Percentiles rank a stretch among this genome's conserved stretches.
Conservation (phyloP, 1,140 invertebrate genomes). For the Lamellibrachia luymesi region DNA sequence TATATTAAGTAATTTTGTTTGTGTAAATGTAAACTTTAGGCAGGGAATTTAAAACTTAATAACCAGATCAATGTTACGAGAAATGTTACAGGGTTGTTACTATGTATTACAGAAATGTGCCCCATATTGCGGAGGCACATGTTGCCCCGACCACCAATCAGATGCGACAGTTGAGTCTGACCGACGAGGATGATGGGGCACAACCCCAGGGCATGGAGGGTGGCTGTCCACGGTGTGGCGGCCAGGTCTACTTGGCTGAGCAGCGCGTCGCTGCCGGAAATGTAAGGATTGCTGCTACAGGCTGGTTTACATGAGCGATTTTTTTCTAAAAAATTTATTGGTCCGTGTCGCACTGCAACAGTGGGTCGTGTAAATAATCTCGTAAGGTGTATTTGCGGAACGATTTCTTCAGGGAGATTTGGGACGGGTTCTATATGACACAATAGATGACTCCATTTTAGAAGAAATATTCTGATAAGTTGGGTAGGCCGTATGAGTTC, state of each 20-base stretch:
- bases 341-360: no score
- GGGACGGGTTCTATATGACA: no score
- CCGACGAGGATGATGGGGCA: background rate
- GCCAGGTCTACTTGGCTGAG: constrained; percentile 18
- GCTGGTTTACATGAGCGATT: no score
- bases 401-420: no score
- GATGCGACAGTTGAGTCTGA: background rate
- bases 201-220: background rate
- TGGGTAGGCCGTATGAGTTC: no score
- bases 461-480: no score
- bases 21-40: background rate
- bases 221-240: constrained; percentile 10
- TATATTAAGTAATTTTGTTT: background rate
- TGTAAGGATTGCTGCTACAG: background rate
- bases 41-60: background rate
- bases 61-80: background rate
- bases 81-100: background rate
- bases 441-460: no score
- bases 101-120: constrained; percentile 18
- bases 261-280: constrained; percentile 11
- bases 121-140: constrained; percentile 19
- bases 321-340: no score
- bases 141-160: constrained; percentile 5
- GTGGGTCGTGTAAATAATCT: no score
- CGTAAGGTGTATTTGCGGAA: no score